These are phyloP conservation scores for Drosophila bocki DNA, from an alignment of 1,140 invertebrate genomes.

Conservation along the genomic window DNA sequence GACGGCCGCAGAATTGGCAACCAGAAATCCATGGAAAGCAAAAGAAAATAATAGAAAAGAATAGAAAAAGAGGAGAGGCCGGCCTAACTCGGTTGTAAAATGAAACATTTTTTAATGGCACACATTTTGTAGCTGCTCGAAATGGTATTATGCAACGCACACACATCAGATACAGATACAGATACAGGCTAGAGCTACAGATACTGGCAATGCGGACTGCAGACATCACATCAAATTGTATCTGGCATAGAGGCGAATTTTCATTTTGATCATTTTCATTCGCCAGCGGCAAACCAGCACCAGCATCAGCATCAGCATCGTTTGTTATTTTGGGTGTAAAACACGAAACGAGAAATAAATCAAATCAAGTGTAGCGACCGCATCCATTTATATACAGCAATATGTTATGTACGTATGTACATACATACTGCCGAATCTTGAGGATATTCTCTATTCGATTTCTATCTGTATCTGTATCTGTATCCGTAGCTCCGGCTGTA, in stretches of 20 bases:
- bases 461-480: constrained; percentile 66
- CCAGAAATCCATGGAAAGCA: constrained; percentile 9
- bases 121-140: constrained; percentile 60
- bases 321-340: constrained; percentile 83
- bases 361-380: constrained; percentile 78
- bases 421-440: constrained; percentile 62
- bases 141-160: constrained; percentile 81
- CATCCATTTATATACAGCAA: constrained; percentile 68
- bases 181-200: constrained; percentile 12
- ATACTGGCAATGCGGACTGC: constrained; percentile 34
- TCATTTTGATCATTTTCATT: constrained; percentile 74
- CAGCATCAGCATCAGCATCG: constrained; percentile 46
- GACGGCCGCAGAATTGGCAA: constrained; percentile 31
- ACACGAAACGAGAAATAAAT: constrained; percentile 83
- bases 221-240: constrained; percentile 57
- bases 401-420: constrained; percentile 18
- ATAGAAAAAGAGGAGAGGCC: constrained; percentile 26
- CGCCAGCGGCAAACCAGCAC: constrained; percentile 8
- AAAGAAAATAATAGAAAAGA: constrained; percentile 14
- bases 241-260: constrained; percentile 64
- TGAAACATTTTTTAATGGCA: constrained; percentile 60
- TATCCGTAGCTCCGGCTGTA: constrained; percentile 19
- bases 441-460: constrained; percentile 70
- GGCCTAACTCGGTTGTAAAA: constrained; percentile 50
- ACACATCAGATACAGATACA: constrained; percentile 30